Conservation (phyloP, 2,113 vertebrate species). For the Colaptes auratus region DNA sequence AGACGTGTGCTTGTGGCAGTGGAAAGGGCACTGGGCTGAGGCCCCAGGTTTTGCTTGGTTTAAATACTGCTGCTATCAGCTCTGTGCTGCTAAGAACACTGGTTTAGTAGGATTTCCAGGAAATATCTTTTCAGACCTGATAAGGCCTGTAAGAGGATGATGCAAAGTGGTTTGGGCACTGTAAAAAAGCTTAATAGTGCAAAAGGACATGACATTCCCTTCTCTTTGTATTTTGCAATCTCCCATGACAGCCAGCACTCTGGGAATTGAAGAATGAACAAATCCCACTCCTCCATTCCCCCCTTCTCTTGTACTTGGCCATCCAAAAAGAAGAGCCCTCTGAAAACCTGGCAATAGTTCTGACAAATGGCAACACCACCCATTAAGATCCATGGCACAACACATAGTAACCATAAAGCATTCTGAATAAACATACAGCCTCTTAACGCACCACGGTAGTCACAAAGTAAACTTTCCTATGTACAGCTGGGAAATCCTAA, state of each 20-base stretch:
- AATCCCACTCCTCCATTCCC: background rate
- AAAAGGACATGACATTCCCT: background rate
- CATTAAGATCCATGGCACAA: background rate
- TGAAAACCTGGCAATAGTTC: slow-evolving; percentile 20
- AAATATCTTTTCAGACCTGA: background rate
- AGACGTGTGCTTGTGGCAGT: background rate
- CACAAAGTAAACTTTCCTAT: background rate
- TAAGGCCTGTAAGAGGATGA: background rate
- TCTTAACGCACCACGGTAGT: accelerated
- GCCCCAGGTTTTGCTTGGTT: background rate
- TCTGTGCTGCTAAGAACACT: background rate
- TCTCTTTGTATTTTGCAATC: background rate
- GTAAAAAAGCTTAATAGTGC: background rate
- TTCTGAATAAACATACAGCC: background rate
- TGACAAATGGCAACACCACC: background rate
- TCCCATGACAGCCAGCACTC: background rate
- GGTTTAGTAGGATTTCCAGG: slow-evolving; percentile 14
- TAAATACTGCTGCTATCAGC: slow-evolving; percentile 12
- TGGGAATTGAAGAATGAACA: background rate
- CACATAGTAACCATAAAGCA: background rate
- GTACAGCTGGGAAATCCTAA: background rate
- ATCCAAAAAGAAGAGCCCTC: background rate
- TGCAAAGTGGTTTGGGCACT: background rate
- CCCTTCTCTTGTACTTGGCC: background rate
- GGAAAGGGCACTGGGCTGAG: background rate